Percentiles rank a stretch among this genome's conserved stretches.
phyloP scores from a whole-genome alignment of 1,140 invertebrate species.

The Danaus melanippus region DNA sequence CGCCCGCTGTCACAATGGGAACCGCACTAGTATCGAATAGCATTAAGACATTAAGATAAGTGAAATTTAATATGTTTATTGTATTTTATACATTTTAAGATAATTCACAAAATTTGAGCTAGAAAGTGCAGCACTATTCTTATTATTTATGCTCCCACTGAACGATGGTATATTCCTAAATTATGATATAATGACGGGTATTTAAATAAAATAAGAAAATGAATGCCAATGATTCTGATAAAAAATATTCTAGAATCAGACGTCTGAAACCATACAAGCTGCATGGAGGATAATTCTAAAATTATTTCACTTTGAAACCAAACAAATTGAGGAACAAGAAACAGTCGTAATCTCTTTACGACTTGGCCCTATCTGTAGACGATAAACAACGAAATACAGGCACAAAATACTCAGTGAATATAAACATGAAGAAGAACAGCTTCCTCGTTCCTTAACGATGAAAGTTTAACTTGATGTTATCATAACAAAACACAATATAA shows the following conservation, averaged over 20 bases:
- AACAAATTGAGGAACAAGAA: constrained; percentile 28
- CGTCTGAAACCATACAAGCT: neutral
- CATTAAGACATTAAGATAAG: neutral
- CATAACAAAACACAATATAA: too few species aligned
- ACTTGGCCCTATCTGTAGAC: constrained; percentile 37
- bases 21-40: constrained; percentile 18
- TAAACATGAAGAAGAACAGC: constrained; percentile 16
- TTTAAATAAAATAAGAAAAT: too few species aligned
- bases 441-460: neutral
- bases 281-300: constrained; percentile 2
- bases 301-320: constrained; percentile 23
- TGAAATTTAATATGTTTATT: too few species aligned
- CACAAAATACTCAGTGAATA: constrained; percentile 39
- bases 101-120: too few species aligned
- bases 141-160: too few species aligned
- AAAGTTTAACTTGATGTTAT: too few species aligned
- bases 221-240: too few species aligned
- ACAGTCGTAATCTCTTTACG: constrained; percentile 44
- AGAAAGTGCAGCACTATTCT: too few species aligned
- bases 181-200: too few species aligned
- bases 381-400: constrained; percentile 56
- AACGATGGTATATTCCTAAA: too few species aligned
- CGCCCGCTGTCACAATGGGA: constrained; percentile 21
- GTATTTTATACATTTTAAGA: too few species aligned
- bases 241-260: too few species aligned